phyloP scores from a whole-genome alignment of 2,113 vertebrate genomes.

The Gopherus flavomarginatus region DNA sequence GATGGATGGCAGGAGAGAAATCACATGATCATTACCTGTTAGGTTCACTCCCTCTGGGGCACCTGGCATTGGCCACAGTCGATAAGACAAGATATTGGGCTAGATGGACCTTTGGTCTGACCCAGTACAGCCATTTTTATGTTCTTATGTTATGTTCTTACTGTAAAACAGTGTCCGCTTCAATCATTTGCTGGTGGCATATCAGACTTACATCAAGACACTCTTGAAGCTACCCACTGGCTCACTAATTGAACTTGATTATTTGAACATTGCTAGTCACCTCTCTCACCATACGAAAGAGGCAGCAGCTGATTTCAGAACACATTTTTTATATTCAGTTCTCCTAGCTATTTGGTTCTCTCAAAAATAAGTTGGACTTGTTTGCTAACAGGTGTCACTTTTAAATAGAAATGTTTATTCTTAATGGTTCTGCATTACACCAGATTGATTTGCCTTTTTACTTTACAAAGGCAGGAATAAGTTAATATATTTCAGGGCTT shows the following conservation, averaged over 20 bases:
- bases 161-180: not conserved
- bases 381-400: not conserved
- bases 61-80: no score
- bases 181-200: not conserved
- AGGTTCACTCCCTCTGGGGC: no score
- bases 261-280: not conserved
- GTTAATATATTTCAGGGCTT: slow-evolving; percentile 12
- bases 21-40: no score
- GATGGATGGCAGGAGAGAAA: no score
- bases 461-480: not conserved
- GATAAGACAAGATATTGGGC: no score
- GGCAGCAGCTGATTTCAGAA: not conserved
- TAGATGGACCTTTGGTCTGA: no score
- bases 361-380: no score
- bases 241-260: not conserved
- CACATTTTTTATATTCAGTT: not conserved
- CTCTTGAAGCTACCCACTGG: not conserved
- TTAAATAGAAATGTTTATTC: not conserved
- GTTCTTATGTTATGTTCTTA: no score
- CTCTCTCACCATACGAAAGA: not conserved
- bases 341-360: no score
- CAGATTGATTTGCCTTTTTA: not conserved
- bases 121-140: no score
- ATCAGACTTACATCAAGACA: not conserved
- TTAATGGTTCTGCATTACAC: not conserved